A percentile compares a stretch with the other conserved stretches of the same genome.
Evolutionary conservation across 2,113 vertebrate genomes (phyloP).

Genomic region (Orcinus orca): DNA sequence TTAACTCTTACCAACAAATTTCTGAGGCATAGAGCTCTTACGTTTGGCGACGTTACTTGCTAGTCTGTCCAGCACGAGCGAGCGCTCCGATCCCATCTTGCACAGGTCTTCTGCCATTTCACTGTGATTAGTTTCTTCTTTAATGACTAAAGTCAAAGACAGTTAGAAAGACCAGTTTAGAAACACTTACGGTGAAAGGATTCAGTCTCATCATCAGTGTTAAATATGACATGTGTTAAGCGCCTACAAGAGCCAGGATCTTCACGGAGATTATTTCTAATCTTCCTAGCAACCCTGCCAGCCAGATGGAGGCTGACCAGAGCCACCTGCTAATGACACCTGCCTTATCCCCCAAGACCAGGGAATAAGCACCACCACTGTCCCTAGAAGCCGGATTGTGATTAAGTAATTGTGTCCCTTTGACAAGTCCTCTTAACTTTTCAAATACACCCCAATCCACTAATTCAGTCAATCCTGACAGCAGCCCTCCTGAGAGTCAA

Average conservation of each 20-base stretch:
- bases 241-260: background rate
- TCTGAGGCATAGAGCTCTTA: constrained; percentile 99
- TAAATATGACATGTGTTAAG: background rate
- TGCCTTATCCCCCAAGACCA: too few species aligned
- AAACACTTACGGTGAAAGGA: background rate
- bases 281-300: background rate
- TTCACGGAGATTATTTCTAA: background rate
- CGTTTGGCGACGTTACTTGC: constrained; percentile 99
- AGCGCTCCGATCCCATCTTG: constrained; percentile 96
- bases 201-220: accelerated
- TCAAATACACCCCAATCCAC: background rate
- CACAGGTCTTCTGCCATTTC: constrained; percentile 98
- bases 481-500: background rate
- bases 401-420: too few species aligned
- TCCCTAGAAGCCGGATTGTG: too few species aligned
- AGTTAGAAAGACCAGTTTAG: constrained; percentile 82
- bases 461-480: background rate
- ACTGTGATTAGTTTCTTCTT: constrained; percentile 98
- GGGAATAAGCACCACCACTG: too few species aligned
- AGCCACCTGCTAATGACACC: background rate
- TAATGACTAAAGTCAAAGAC: constrained; percentile 98
- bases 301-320: background rate
- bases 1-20: constrained; percentile 99
- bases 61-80: constrained; percentile 99
- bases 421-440: background rate